Conservation (phyloP, 2,888 invertebrate species). For the Phorcus lineatus region DNA sequence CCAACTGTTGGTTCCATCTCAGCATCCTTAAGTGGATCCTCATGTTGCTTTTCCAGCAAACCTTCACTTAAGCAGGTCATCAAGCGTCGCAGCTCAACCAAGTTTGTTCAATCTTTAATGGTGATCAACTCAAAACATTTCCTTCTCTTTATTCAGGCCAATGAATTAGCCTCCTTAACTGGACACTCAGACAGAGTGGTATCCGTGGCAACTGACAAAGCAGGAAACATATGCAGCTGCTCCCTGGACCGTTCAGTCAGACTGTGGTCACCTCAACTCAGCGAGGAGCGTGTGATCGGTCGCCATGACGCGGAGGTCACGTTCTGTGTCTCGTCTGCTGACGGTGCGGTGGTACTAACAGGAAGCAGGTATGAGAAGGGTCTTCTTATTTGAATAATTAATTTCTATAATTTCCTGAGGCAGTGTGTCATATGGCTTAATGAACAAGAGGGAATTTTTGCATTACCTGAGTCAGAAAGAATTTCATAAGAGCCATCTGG, state of each 20-base stretch:
- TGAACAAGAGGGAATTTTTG: too few species aligned
- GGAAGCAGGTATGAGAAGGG: constrained; percentile 57
- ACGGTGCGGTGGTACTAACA: constrained; percentile 42
- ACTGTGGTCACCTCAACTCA: constrained; percentile 64
- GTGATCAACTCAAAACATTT: not conserved
- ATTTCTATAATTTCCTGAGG: too few species aligned
- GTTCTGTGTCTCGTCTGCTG: constrained; percentile 42
- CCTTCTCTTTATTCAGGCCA: constrained; percentile 53
- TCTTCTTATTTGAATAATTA: not conserved
- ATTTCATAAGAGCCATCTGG: too few species aligned
- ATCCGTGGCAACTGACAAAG: constrained; percentile 57
- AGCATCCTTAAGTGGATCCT: too few species aligned
- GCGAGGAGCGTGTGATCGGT: constrained; percentile 37
- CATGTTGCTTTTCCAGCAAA: too few species aligned
- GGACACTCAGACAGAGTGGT: constrained; percentile 72
- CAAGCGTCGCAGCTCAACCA: too few species aligned
- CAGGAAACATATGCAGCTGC: constrained; percentile 63
- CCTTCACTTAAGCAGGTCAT: too few species aligned
- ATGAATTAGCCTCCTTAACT: constrained; percentile 65
- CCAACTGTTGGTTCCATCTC: too few species aligned
- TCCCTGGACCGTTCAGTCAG: constrained; percentile 67
- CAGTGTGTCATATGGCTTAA: too few species aligned
- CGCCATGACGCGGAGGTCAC: constrained; percentile 64
- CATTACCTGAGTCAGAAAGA: too few species aligned
- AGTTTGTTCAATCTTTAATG: too few species aligned